Base-by-base conservation (phyloP, 2,113 vertebrate genomes). In the Melanerpes formicivorus region DNA sequence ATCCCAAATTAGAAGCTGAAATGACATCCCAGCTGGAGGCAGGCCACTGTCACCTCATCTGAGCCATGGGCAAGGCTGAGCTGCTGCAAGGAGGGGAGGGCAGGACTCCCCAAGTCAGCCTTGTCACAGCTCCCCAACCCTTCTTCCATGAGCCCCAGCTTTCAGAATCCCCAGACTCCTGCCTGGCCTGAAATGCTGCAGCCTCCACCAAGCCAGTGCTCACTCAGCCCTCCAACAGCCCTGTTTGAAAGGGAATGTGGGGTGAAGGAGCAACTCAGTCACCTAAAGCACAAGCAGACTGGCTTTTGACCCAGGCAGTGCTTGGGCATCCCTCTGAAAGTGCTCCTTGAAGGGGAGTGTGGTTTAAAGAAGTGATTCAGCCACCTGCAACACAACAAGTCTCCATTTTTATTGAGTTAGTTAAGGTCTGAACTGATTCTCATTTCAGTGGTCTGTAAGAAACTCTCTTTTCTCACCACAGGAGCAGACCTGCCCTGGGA, bases 391-490 rank as follows among this genome's bases (percentile, higher is more conserved):
- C 84, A 90, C 84, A 74, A 59, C 78, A 82, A 93, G 77, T 73
- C 90, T 91, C 62, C 73, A 6, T 67, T 92, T 96, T 96, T 93
- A 95, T 92, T 90, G 89, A 93, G 89, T 90, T 84, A 87, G 72
- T 55, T 30, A 19, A 92, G 69, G 79, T 85, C 91, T 80, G 73
- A 44, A 14, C 69, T 34, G 87, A 71, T 21, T 64, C 78, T 5
- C 4, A 30, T 56, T 42, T 14, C 50, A 76, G 89, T 5, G 50
- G 77, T 63, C 52, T 59, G 9, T 1, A 46, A 46, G 78, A 88
- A 91, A 76, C 69, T 60, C 74, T 90, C 78, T 72, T 66, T 27
- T 46, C 72, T 56, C 83, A 30, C 5, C 34, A 62, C 4, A 21
- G 52, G 69, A 67, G 78, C 87, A 76, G 56, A 50, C 74, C 81